Conservation (phyloP, 2,113 vertebrate species). For the Petroica traversi region DNA sequence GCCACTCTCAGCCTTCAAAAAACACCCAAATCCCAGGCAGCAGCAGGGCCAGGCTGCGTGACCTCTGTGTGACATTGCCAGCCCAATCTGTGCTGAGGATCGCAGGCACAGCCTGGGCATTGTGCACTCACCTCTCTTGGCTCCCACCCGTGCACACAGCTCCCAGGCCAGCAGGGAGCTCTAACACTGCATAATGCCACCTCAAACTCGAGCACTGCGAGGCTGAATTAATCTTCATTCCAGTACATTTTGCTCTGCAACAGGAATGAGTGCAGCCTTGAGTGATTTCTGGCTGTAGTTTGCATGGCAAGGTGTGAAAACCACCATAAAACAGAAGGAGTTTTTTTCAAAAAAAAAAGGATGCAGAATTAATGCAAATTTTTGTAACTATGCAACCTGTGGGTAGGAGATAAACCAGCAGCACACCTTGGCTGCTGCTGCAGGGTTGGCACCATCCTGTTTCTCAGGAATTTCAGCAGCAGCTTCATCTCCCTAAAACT, state of each 20-base stretch:
- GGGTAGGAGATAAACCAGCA: background rate
- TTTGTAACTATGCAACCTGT: background rate
- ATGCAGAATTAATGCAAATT: background rate
- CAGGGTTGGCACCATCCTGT: background rate
- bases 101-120: fast-evolving
- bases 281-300: background rate
- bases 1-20: background rate
- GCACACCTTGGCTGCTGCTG: background rate
- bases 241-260: background rate
- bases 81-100: fast-evolving
- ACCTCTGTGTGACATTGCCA: fast-evolving
- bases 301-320: background rate
- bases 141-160: background rate
- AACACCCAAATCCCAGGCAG: background rate
- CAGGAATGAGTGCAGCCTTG: background rate
- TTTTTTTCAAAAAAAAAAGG: no score
- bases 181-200: background rate
- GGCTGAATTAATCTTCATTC: background rate
- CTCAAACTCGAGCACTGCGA: fast-evolving
- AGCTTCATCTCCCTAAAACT: background rate
- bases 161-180: background rate
- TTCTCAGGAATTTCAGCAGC: background rate
- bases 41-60: fast-evolving
- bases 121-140: background rate
- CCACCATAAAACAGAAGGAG: background rate